Conservation (phyloP, 1,140 invertebrate species). For the Euglossa dilemma region DNA sequence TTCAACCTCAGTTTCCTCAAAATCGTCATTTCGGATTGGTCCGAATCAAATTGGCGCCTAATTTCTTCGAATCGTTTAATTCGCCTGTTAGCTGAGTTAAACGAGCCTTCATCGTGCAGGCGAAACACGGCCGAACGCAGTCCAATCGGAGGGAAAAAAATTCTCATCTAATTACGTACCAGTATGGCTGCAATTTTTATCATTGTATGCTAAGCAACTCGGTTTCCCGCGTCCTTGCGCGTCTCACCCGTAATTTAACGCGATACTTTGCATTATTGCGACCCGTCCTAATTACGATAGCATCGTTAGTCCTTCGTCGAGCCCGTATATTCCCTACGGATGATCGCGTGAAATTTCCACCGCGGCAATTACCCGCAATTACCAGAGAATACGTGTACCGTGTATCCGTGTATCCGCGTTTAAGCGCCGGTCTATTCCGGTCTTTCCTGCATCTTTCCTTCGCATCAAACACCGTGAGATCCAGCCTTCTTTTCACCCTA, state of each 20-base stretch:
- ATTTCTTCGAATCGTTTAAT: constrained; percentile 1
- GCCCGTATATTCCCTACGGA: neutral
- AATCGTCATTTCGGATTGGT: neutral
- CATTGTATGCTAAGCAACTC: constrained; percentile 35
- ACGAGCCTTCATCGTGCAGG: neutral
- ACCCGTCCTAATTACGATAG: constrained; percentile 29
- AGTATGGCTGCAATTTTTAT: constrained; percentile 1
- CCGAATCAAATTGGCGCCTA: neutral
- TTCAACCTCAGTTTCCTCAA: neutral
- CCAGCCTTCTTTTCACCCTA: neutral
- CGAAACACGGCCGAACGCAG: neutral
- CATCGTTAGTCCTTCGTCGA: neutral
- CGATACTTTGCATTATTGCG: constrained; percentile 7
- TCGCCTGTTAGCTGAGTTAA: constrained; percentile 3
- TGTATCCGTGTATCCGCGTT: constrained; percentile 42
- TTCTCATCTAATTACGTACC: constrained; percentile 22
- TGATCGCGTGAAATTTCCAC: constrained; percentile 64
- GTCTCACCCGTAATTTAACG: constrained; percentile 8
- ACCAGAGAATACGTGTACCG: neutral
- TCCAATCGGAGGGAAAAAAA: neutral
- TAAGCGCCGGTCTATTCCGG: constrained; percentile 9
- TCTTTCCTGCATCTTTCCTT: neutral
- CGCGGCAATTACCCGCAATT: constrained; percentile 66
- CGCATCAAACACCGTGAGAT: constrained; percentile 29
- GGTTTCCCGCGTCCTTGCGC: constrained; percentile 37